phyloP scores from a whole-genome alignment of 1,140 invertebrate genomes.

The Idris sp. region DNA sequence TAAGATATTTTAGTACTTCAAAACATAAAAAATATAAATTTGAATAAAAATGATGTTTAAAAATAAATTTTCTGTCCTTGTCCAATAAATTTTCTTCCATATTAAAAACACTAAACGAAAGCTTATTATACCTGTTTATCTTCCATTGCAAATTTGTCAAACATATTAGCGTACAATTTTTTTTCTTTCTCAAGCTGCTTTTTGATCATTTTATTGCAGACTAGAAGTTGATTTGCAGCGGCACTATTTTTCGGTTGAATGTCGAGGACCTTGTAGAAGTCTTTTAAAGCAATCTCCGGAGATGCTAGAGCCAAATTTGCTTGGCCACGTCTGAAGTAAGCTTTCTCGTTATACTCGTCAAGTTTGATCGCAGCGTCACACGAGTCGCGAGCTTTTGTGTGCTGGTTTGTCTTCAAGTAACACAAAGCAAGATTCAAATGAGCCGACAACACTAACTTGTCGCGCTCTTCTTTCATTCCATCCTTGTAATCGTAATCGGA shows the following conservation, averaged over 20 bases:
- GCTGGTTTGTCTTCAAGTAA: constrained; percentile 89
- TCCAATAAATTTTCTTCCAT: too few species aligned
- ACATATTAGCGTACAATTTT: constrained; percentile 96
- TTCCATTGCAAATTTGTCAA: constrained; percentile 90
- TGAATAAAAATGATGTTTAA: too few species aligned
- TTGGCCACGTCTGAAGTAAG: constrained; percentile 91
- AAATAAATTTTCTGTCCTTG: too few species aligned
- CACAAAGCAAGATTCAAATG: constrained; percentile 93
- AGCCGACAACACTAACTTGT: constrained; percentile 83
- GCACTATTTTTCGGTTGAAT: constrained; percentile 90
- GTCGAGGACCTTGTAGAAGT: constrained; percentile 87
- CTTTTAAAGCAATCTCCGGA: constrained; percentile 85
- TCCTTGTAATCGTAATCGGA: constrained; percentile 72
- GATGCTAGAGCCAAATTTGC: constrained; percentile 88
- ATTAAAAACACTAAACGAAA: not conserved
- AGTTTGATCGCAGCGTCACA: constrained; percentile 86
- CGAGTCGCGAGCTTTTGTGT: constrained; percentile 84
- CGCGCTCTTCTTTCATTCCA: constrained; percentile 75
- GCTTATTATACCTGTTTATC: constrained; percentile 85
- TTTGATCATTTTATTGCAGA: constrained; percentile 87
- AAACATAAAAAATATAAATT: too few species aligned
- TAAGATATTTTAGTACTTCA: too few species aligned
- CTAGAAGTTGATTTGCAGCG: constrained; percentile 86
- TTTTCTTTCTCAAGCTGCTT: constrained; percentile 90
- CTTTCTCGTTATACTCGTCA: constrained; percentile 91